Evolutionary conservation across 2,797 vertebrate species (phyloP).

Genomic region (Pogonophryne albipinna): DNA sequence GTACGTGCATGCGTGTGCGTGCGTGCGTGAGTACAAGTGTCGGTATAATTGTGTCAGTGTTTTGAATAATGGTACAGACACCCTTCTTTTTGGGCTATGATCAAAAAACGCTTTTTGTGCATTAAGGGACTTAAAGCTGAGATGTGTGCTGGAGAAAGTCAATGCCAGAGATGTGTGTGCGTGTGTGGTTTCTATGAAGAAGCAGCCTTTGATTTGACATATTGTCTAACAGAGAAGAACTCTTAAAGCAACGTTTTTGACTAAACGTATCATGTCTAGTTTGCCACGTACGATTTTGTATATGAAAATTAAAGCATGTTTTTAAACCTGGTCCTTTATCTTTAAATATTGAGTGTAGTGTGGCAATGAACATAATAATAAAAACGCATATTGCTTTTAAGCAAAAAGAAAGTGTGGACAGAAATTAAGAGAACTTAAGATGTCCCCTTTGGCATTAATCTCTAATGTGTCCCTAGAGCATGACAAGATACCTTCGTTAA

Average conservation of each 20-base stretch:
- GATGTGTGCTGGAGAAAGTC: conserved; percentile 37
- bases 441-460: conserved; percentile 74
- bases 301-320: conserved; percentile 53
- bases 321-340: conserved; percentile 44
- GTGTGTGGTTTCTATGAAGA: conserved; percentile 26
- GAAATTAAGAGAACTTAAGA: conserved; percentile 51
- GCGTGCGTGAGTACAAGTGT: conserved; percentile 62
- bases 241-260: conserved; percentile 33
- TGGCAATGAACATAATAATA: conserved; percentile 19
- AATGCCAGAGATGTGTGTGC: conserved; percentile 19
- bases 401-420: conserved; percentile 26
- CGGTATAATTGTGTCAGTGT: conserved; percentile 75
- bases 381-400: conserved; percentile 44
- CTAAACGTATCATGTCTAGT: conserved; percentile 5
- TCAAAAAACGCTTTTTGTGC: conserved; percentile 63
- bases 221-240: conserved; percentile 20
- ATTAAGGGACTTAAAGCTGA: conserved; percentile 55
- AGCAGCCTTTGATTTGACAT: conserved; percentile 54
- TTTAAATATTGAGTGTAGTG: conserved; percentile 26
- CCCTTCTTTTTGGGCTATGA: conserved; percentile 66
- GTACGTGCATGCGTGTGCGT: conserved; percentile 13
- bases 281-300: conserved; percentile 32
- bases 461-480: conserved; percentile 49
- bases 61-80: conserved; percentile 76
- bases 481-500: conserved; percentile 47